A percentile compares a stretch with the other conserved stretches of the same genome.
These are phyloP conservation scores for Acrocephalus kingi DNA, from an alignment of 2,113 vertebrate genomes.

Conservation along the genomic window DNA sequence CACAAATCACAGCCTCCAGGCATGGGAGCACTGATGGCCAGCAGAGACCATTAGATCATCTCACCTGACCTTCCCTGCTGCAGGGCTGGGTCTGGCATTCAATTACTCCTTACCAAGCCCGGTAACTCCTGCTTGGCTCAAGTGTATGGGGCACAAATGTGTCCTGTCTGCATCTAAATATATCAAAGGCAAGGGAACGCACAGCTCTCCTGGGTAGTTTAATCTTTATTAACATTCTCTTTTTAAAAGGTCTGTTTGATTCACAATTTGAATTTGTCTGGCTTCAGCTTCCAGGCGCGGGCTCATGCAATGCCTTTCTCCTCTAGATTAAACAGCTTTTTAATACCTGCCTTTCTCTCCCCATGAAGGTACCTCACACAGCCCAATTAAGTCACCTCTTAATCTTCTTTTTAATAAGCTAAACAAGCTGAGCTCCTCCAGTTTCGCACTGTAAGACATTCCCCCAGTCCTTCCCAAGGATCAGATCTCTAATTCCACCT, in stretches of 20 bases:
- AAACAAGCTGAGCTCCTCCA: constrained; percentile 34
- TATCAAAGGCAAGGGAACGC: constrained; percentile 29
- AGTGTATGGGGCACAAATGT: background rate
- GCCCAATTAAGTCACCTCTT: constrained; percentile 54
- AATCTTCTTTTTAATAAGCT: constrained; percentile 57
- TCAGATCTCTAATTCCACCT: background rate
- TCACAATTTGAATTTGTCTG: constrained; percentile 42
- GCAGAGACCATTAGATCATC: constrained; percentile 31
- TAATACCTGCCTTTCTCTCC: constrained; percentile 42
- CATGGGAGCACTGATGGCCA: background rate
- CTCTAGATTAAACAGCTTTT: constrained; percentile 34
- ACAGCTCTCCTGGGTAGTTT: background rate
- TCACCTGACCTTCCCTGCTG: background rate
- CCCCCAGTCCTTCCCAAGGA: constrained; percentile 17
- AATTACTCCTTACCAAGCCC: background rate
- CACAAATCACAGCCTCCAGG: background rate
- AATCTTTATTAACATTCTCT: constrained; percentile 43
- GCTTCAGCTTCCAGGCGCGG: background rate
- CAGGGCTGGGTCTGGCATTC: background rate
- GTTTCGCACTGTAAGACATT: background rate
- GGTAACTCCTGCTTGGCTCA: background rate
- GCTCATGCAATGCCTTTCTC: background rate
- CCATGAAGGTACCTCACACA: background rate
- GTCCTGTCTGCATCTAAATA: background rate
- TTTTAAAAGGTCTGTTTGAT: constrained; percentile 41